Conservation (phyloP, 37 sponge, comb jelly and placozoan species). For the Halichondria panicea region DNA sequence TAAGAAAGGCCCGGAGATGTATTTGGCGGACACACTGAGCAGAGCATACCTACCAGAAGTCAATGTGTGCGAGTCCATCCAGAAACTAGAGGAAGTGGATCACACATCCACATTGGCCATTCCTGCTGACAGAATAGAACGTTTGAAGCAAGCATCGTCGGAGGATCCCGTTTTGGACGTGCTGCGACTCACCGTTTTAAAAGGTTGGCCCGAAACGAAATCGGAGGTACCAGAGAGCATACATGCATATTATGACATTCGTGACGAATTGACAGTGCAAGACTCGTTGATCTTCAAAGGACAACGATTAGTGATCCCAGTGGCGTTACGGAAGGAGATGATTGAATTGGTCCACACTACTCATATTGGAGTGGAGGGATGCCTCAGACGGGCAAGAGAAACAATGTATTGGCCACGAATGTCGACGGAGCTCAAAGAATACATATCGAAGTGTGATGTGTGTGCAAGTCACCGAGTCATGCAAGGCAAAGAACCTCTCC, state of each 20-base stretch:
- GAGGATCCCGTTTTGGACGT: conserved; percentile 24
- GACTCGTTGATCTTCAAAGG: conserved; percentile 50
- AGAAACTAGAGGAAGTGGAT: conserved; percentile 8
- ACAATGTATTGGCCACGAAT: conserved; percentile 44
- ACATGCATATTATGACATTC: conserved; percentile 27
- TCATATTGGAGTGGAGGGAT: conserved; percentile 32
- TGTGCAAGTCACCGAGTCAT: background rate
- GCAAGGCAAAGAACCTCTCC: conserved; percentile 4
- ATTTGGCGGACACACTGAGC: conserved; percentile 50
- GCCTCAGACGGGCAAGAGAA: conserved; percentile 19
- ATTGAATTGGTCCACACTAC: conserved; percentile 12
- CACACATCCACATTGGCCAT: conserved; percentile 25
- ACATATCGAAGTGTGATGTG: conserved; percentile 36
- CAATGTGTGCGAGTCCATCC: conserved; percentile 4
- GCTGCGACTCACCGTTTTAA: conserved; percentile 5
- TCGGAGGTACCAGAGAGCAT: conserved; percentile 7
- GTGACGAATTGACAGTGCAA: conserved; percentile 37
- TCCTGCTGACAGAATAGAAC: background rate
- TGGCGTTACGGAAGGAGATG: background rate
- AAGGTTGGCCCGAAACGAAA: conserved; percentile 41
- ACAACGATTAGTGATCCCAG: conserved; percentile 15
- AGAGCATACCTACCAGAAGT: conserved; percentile 28
- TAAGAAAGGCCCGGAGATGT: conserved; percentile 26
- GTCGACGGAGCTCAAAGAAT: conserved; percentile 21
- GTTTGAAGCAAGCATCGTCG: conserved; percentile 8